Percentiles rank a stretch among this genome's conserved stretches.
Conservation (phyloP, 1,140 invertebrate species). For the Cydia fagiglandana region DNA sequence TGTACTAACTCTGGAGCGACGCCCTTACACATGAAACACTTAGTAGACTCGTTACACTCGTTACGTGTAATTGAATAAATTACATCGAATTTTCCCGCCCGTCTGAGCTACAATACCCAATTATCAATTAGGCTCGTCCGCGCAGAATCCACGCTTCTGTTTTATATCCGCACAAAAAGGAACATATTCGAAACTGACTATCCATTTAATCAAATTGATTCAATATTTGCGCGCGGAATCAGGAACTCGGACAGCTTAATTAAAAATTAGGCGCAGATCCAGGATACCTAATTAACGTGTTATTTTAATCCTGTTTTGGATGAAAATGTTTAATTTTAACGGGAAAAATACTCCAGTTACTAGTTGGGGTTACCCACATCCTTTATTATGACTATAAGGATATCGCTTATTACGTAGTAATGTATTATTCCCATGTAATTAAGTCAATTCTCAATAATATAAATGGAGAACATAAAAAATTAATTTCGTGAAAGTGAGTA, state of each 20-base stretch:
- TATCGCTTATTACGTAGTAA: background rate
- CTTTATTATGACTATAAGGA: background rate
- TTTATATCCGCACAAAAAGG: constrained; percentile 40
- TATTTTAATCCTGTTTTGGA: background rate
- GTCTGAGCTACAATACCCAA: constrained; percentile 23
- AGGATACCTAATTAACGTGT: background rate
- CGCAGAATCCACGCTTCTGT: constrained; percentile 45
- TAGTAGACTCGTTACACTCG: constrained; percentile 23
- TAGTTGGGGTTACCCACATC: background rate
- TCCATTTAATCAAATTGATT: constrained; percentile 8
- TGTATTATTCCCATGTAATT: background rate
- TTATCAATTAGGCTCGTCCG: constrained; percentile 32
- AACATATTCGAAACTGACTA: constrained; percentile 8
- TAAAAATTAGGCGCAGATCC: background rate
- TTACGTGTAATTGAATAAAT: constrained; percentile 28
- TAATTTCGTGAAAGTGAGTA: background rate
- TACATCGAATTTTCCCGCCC: constrained; percentile 8
- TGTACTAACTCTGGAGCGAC: constrained; percentile 15
- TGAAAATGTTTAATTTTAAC: background rate
- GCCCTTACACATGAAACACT: constrained; percentile 27
- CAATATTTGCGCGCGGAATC: background rate
- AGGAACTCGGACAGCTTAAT: constrained; percentile 4
- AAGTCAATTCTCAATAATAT: background rate
- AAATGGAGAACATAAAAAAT: background rate
- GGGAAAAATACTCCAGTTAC: background rate